Percentiles rank a stretch among this genome's conserved stretches.
Evolutionary conservation across 2,888 invertebrate species (phyloP).

Genomic region (Drosophila histrio): DNA sequence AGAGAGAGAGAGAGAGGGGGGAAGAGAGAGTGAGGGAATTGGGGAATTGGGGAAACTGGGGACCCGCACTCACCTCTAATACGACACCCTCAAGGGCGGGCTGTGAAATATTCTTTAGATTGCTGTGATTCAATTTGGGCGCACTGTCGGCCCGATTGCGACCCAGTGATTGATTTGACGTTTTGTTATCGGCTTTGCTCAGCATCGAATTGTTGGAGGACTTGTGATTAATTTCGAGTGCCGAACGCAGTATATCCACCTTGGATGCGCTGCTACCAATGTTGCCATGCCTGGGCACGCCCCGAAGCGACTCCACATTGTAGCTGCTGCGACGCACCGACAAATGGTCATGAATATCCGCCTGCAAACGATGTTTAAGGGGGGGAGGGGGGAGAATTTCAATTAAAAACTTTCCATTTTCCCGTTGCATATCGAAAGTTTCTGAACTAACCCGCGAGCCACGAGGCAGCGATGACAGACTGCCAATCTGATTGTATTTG

Average conservation of each 20-base stretch:
- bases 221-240: constrained; percentile 88
- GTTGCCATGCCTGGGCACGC: constrained; percentile 75
- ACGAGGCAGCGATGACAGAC: constrained; percentile 89
- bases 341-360: constrained; percentile 84
- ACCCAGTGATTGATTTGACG: constrained; percentile 87
- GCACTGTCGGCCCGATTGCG: constrained; percentile 87
- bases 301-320: constrained; percentile 83
- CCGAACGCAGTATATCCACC: constrained; percentile 89
- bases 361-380: constrained; percentile 63
- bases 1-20: background rate
- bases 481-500: constrained; percentile 90
- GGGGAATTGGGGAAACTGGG: background rate
- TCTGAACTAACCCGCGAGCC: constrained; percentile 86
- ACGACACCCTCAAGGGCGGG: constrained; percentile 85
- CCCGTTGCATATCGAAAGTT: background rate
- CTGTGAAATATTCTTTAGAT: constrained; percentile 87
- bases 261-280: constrained; percentile 85
- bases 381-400: constrained; percentile 26
- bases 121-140: constrained; percentile 86
- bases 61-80: constrained; percentile 85
- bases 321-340: constrained; percentile 84
- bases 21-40: background rate
- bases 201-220: constrained; percentile 85
- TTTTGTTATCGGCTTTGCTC: constrained; percentile 84
- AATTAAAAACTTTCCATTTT: constrained; percentile 51